Evolutionary conservation across 2,797 vertebrate genomes (phyloP), one percentile per base, ranked within the genome.

Genomic region (Molossus molossus): DNA sequence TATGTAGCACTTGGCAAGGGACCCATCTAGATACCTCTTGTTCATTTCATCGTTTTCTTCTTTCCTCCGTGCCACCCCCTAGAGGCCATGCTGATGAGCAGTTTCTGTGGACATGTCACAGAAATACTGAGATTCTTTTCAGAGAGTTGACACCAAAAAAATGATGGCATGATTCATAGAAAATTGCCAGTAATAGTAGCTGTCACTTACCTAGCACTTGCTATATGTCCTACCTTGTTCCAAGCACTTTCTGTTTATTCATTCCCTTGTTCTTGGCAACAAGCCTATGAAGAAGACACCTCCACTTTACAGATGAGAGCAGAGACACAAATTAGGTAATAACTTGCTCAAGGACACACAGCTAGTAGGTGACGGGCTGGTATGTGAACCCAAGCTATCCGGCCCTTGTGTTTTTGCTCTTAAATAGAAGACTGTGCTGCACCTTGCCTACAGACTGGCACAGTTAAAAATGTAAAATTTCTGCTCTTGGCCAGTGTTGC

Each of bases 91-190:
- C 25, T 40, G 65, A 69, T 55, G 62, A 37, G 79, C 62, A 20
- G 6, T 55, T 82, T 62, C 83, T 90, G 53, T 93, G 40, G 40
- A 25, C 3, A 37, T 83, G 87, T 91, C 29, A 75, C 37, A 91
- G 84, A 87, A 95, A 70, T 76, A 65, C 14, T 90, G 80, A 80
- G 60, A 53, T 79, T n/a, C 53, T 80, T 91, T 91, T 76, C 80
- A 10, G 77, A 87, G 40, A 83, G 29, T 18, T 33, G 29, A 87
- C 70, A 87, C 9, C 55, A 81, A 57, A 40, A 87, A 90, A 76
- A 27, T 65, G 70, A 72, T 70, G 69, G 29, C 29, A 50, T 18
- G 25, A 58, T 87, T 67, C 60, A 77, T 84, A 62, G 58, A 20
- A 48, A 82, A 86, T 75, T 37, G 85, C 72, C 57, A 58, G 33